Evolutionary conservation across 1,140 invertebrate species (phyloP), one percentile per base, ranked within the genome.

Genomic region (Drosophila ercepeae): DNA sequence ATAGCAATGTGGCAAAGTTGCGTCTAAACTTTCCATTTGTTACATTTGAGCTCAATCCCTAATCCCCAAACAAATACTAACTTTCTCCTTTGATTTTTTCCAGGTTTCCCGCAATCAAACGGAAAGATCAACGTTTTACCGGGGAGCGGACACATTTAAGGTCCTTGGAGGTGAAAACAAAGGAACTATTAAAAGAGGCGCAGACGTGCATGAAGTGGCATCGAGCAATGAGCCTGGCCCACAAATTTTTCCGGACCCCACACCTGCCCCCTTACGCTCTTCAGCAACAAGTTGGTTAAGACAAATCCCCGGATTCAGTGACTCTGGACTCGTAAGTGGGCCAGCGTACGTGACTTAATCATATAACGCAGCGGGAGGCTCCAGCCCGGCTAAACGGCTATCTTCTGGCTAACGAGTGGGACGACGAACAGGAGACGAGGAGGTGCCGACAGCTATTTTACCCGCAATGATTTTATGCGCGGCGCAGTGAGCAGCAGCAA

Each of bases 261-360:
- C 54, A 74, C 57, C 53, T 64, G 64, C 41, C 41, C 61, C 49
- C 53, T 60, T 58, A 60, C 41, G 36, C 27, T 16, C 34, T n/a
- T 18, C 7, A 45, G 73, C 81, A 84, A 86, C 81, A 86, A 57
- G 81, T 84, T 53, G 64, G 54, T 45, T 34, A 18, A 8, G 14
- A 42, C 21, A 42, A 67, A 27, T 44, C 36, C 34, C 36, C n/a
- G 34, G 27, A 45, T 29, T 36, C 39, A 19, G 16, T 32, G 36
- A 13, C n/a, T 29, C 55, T 25, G 18, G 14, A 21, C 32, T 45
- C 49, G 58, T 61, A 75, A 73, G 79, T 86, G 72, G 67, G 51
- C 58, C 46, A n/a, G 52, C 45, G 52, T 81, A 86, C 81, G 81
- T 86, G 81, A 86, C 77, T 74, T 81, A 81, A 81, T 88, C 81